Percentiles rank a stretch among this genome's conserved stretches.
These are phyloP conservation scores for Diphyllodes magnificus DNA, from an alignment of 2,113 vertebrate species.

Conservation along the genomic window DNA sequence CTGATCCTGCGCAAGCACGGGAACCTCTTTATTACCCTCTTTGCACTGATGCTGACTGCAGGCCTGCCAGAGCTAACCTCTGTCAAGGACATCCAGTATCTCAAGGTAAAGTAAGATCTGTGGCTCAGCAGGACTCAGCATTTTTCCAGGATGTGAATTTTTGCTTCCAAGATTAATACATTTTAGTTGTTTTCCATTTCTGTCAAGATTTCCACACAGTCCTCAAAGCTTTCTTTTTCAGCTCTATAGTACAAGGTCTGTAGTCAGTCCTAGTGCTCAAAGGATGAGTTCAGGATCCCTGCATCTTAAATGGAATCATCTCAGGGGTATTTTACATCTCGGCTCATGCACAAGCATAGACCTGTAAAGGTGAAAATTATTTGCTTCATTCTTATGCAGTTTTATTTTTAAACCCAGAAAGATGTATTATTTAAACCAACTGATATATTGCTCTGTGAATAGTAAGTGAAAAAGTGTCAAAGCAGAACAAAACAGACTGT, in stretches of 20 bases:
- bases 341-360: background rate
- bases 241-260: background rate
- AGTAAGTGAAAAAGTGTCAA: background rate
- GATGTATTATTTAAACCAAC: background rate
- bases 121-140: background rate
- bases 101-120: slow-evolving; percentile 82
- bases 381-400: background rate
- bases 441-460: background rate
- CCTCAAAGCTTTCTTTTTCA: background rate
- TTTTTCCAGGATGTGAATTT: background rate
- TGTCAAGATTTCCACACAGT: background rate
- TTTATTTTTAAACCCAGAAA: background rate
- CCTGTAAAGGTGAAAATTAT: background rate
- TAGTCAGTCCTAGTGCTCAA: background rate
- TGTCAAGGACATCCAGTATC: slow-evolving; percentile 97
- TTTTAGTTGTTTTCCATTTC: background rate
- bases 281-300: background rate
- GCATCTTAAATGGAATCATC: background rate
- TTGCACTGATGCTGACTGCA: slow-evolving; percentile 97
- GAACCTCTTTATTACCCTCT: slow-evolving; percentile 97
- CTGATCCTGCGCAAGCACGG: slow-evolving; percentile 90
- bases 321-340: background rate
- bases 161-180: background rate
- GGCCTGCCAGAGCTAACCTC: slow-evolving; percentile 96
- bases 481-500: background rate